Evolutionary conservation across 35 echinoderm and acorn worm species (phyloP).

Genomic region (Heliocidaris erythrogramma): DNA sequence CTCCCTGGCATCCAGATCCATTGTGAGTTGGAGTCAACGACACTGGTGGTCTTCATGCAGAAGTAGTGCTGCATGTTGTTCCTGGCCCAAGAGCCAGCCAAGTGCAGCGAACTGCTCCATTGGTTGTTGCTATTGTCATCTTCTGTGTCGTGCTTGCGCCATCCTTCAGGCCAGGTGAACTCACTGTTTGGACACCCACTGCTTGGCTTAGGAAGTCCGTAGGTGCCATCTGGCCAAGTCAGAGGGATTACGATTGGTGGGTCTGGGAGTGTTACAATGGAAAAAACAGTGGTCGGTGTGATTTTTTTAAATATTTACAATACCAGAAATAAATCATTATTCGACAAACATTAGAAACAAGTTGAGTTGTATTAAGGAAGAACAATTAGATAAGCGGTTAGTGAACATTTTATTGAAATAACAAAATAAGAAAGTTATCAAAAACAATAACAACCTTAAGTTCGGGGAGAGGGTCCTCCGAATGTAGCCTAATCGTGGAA

Average conservation of each 20-base stretch:
- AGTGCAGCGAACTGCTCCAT: constrained; percentile 24
- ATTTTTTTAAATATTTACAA: too few relatives aligned
- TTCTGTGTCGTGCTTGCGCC: constrained; percentile 68
- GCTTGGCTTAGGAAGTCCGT: constrained; percentile 60
- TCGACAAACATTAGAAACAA: too few relatives aligned
- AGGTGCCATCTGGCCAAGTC: constrained; percentile 68
- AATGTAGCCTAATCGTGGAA: too few relatives aligned
- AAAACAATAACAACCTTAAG: too few relatives aligned
- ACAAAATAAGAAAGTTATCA: too few relatives aligned
- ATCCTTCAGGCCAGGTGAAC: constrained; percentile 56
- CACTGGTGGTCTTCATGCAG: constrained; percentile 23
- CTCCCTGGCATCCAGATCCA: not conserved
- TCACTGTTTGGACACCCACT: constrained; percentile 55
- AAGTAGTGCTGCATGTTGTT: constrained; percentile 37
- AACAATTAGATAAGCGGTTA: too few relatives aligned
- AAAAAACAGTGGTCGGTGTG: not conserved
- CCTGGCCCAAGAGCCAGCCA: not conserved
- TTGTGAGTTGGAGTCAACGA: not conserved
- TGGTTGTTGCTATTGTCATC: constrained; percentile 45
- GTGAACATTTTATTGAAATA: too few relatives aligned
- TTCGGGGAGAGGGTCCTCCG: too few relatives aligned
- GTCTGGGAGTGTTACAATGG: not conserved
- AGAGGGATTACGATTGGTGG: not conserved
- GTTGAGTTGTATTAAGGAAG: too few relatives aligned
- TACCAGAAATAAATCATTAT: too few relatives aligned